phyloP scores from a whole-genome alignment of 2,797 vertebrate genomes.

The Mionectes olivaceus region DNA sequence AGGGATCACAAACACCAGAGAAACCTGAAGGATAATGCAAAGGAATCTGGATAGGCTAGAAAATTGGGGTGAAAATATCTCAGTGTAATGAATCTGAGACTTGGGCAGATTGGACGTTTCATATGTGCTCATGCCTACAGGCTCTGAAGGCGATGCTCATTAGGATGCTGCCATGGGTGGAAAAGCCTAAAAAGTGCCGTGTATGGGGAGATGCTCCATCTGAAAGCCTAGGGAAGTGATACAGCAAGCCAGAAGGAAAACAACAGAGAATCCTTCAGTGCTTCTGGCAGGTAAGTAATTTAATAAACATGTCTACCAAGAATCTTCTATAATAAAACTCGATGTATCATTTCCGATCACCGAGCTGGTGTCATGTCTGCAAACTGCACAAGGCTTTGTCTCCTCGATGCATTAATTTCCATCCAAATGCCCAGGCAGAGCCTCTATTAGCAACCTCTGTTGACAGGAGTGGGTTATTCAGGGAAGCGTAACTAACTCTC shows the following conservation, averaged over 20 bases:
- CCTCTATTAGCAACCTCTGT: constrained; percentile 15
- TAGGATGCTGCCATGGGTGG: neutral
- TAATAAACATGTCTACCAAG: neutral
- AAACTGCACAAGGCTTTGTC: constrained; percentile 15
- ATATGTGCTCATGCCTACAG: neutral
- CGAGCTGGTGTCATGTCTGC: constrained; percentile 5
- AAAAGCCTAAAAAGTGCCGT: neutral
- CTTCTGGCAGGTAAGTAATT: neutral
- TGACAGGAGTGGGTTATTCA: constrained; percentile 46
- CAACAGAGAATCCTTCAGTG: neutral
- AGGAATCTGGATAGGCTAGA: neutral
- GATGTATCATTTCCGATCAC: neutral
- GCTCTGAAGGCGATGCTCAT: neutral
- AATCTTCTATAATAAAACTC: constrained; percentile 16
- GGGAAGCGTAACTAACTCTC: constrained; percentile 9
- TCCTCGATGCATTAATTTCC: constrained; percentile 43
- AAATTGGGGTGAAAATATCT: neutral
- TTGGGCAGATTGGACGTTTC: neutral
- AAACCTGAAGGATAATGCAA: constrained; percentile 1
- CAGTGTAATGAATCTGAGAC: neutral
- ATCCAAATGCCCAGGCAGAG: constrained; percentile 42
- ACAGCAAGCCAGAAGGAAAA: neutral
- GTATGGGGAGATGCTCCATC: neutral
- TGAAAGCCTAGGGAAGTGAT: neutral
- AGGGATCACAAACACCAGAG: neutral